Base-by-base conservation (phyloP, 2,797 vertebrate genomes). In the Muraenolepis orangiensis region DNA sequence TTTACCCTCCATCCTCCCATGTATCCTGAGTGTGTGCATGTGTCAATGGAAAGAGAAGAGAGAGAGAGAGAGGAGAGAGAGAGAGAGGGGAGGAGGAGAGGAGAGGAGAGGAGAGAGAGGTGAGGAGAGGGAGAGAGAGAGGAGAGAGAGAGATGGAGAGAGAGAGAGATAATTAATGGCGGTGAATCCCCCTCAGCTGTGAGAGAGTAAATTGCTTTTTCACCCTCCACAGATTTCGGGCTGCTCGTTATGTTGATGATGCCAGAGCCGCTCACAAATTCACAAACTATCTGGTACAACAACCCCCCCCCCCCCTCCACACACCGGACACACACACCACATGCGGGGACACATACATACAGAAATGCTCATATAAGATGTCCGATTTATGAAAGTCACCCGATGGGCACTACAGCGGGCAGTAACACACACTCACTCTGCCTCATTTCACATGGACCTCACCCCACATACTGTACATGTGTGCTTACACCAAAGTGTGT, bases 121-220 rank as follows among this genome's bases (percentile, higher is more conserved):
- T 34, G n/a, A 29, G 4, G 61, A 31, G 29, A 26, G 40, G 67
- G 70, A 73, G 26, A 73, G 4, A 70, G 64, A 30, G 40, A 42
- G 67, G 8, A 75, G 31, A 73, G 23, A 78, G 51, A 73, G 29
- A 71, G 61, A 74, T 75, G 80, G 69, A 81, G 76, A 84, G 76
- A 82, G 71, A 70, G 74, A 81, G 71, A 81, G 82, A 91, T 91
- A 92, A 93, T 93, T 91, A 93, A 92, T 91, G 87, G 86, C 78
- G 85, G 82, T 87, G 87, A 91, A 91, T 91, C 89, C 91, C 89
- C 86, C 87, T 93, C 90, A 91, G 89, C 90, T 90, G 86, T 88
- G 87, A 86, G 82, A 90, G 87, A 91, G 87, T 91, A 93, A 93
- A 93, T 93, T 90, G 93, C 91, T 93, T 93, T 92, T 92, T 92